Evolutionary conservation across 2,113 vertebrate genomes (phyloP).

Genomic region (Carollia perspicillata): DNA sequence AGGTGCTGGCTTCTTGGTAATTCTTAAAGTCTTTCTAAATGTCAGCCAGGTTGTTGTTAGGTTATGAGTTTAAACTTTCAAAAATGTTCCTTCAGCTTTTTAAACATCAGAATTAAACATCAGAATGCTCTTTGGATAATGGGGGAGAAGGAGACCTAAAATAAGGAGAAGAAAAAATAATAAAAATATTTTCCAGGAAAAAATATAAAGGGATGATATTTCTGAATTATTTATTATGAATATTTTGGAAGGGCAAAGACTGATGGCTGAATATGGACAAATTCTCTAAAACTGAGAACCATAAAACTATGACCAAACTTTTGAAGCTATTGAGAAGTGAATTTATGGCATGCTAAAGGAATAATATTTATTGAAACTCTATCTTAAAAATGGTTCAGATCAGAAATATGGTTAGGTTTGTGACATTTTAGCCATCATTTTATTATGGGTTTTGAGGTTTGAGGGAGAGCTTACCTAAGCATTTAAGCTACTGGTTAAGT

Average conservation of each 20-base stretch:
- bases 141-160: background rate
- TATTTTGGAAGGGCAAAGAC: slow-evolving; percentile 12
- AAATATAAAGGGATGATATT: background rate
- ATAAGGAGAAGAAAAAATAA: background rate
- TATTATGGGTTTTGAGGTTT: slow-evolving; percentile 25
- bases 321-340: slow-evolving; percentile 19
- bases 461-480: slow-evolving; percentile 11
- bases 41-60: background rate
- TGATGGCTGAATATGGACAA: slow-evolving; percentile 3
- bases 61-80: slow-evolving; percentile 10
- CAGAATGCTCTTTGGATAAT: background rate
- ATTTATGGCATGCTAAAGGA: slow-evolving; percentile 40
- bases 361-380: slow-evolving; percentile 57
- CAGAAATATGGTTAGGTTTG: slow-evolving; percentile 5
- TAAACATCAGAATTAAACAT: background rate
- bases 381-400: slow-evolving; percentile 29
- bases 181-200: background rate
- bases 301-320: slow-evolving; percentile 12
- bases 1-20: background rate
- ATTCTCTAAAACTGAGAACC: slow-evolving; percentile 31
- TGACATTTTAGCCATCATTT: slow-evolving; percentile 32
- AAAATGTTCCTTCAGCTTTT: background rate
- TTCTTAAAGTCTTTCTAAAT: slow-evolving; percentile 33
- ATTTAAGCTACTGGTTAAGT: slow-evolving; percentile 41
- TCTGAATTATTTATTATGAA: background rate